Base-by-base conservation (phyloP, 2,797 vertebrate species). In the Cirrhinus molitorella region DNA sequence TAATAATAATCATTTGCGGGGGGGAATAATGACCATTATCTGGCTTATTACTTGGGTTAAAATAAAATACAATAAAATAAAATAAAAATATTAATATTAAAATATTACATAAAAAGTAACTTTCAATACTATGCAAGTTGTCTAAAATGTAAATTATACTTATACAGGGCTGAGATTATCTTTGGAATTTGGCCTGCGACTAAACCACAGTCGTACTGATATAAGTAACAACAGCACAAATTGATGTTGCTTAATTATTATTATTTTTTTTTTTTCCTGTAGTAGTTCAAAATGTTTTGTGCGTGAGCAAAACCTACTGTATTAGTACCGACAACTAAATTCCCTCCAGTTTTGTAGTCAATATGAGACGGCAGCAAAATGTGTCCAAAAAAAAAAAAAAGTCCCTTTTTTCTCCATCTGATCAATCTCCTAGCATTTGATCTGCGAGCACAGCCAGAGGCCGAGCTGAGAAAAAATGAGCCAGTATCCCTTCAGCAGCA, bases 381-480 rank as follows among this genome's bases (percentile, higher is more conserved):
- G 8, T 49, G 55, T 78, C 21, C 61, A 79, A 75, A 85, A 34
- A 49, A 57, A 17, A 80, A 31, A 66, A 17, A 73, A 76, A 13
- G 28, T 10, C 9, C 5, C 17, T 84, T 73, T 81, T 80, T 59
- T 47, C 63, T 51, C n/a, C 37, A 75, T 85, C 66, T 85, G 83
- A 87, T 86, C 88, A 86, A 83, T 87, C 80, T 85, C 71, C 73
- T 25, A 63, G 66, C 53, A 16, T 87, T 85, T 85, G 86, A 86
- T 87, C 81, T 86, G 86, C 70, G n/a, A 87, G 88, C 86, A 49
- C 83, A 83, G 82, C 85, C 86, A 79, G 86, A 79, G 67, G 87
- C 76, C 71, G 55, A 73, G 80, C 70, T 68, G 66, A 87, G 84
- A 87, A 87, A 88, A 86, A 87, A n/a, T 86, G 83, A 87, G 79